Evolutionary conservation across 2,888 invertebrate species (phyloP).

Genomic region (Altica lythri): DNA sequence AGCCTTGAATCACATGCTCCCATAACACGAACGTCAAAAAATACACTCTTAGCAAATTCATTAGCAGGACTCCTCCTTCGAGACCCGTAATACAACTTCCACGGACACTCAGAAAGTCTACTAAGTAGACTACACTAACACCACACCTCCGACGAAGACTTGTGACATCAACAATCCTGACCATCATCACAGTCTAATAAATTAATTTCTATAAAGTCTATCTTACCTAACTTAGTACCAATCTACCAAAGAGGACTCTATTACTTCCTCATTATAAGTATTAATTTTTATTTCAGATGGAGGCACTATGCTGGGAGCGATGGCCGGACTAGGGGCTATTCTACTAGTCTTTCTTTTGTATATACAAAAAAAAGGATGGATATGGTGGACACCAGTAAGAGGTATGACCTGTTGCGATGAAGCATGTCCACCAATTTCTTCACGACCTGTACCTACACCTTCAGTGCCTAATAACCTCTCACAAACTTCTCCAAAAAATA

Average conservation of each 20-base stretch:
- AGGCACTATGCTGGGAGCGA: conserved; percentile 81
- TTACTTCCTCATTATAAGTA: neutral
- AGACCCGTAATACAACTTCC: no score
- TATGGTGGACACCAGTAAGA: conserved; percentile 69
- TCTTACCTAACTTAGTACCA: neutral
- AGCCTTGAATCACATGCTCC: no score
- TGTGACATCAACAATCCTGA: neutral
- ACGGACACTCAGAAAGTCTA: no score
- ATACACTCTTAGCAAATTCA: no score
- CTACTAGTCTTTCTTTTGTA: conserved; percentile 85
- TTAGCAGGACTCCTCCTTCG: no score
- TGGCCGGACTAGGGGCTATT: conserved; percentile 81
- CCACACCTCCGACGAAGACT: no score
- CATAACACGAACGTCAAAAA: no score
- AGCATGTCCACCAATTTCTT: conserved; percentile 54
- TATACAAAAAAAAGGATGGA: conserved; percentile 78
- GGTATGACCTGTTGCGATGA: conserved; percentile 68
- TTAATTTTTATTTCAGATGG: conserved; percentile 65
- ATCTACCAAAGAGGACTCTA: neutral
- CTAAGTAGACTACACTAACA: no score
- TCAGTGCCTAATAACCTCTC: conserved; percentile 49
- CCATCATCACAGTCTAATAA: neutral
- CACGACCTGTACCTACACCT: conserved; percentile 56
- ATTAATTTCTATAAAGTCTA: neutral
- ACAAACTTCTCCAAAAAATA: conserved; percentile 45